Conservation (phyloP, 2,888 invertebrate species). For the Eubasilissa splendida region DNA sequence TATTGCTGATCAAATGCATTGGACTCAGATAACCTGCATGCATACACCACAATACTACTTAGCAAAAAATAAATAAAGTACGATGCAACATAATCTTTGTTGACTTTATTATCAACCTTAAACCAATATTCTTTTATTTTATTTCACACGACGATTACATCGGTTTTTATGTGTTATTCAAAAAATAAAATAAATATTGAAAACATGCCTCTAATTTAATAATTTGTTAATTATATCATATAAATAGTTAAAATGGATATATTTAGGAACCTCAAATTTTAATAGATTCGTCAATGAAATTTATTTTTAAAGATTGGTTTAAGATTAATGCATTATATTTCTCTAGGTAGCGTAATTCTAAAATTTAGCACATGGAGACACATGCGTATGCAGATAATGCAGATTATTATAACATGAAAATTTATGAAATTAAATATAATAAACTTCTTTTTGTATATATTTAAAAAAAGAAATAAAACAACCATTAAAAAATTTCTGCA, state of each 20-base stretch:
- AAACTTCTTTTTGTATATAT: too few species aligned
- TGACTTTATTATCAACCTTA: slow-evolving; percentile 56
- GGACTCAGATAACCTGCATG: slow-evolving; percentile 69
- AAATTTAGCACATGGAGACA: slow-evolving; percentile 59
- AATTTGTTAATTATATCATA: too few species aligned
- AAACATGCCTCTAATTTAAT: too few species aligned
- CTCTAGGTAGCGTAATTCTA: slow-evolving; percentile 51
- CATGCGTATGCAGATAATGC: slow-evolving; percentile 16
- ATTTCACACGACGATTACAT: too few species aligned
- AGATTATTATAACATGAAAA: too few species aligned
- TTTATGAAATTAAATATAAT: too few species aligned
- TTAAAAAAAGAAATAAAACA: too few species aligned
- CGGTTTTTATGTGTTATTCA: too few species aligned
- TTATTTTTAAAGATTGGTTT: slow-evolving; percentile 12
- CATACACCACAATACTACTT: slow-evolving; percentile 68
- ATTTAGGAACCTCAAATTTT: background rate
- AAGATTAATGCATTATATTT: slow-evolving; percentile 42
- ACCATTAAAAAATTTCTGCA: too few species aligned
- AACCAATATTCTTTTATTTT: slow-evolving; percentile 13
- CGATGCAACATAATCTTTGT: slow-evolving; percentile 39
- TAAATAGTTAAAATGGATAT: too few species aligned
- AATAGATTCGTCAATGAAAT: background rate
- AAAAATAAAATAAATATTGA: too few species aligned
- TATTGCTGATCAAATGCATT: slow-evolving; percentile 64
- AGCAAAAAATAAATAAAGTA: slow-evolving; percentile 61